phyloP scores from a whole-genome alignment of 2,113 vertebrate genomes.

The Blennius ocellaris region DNA sequence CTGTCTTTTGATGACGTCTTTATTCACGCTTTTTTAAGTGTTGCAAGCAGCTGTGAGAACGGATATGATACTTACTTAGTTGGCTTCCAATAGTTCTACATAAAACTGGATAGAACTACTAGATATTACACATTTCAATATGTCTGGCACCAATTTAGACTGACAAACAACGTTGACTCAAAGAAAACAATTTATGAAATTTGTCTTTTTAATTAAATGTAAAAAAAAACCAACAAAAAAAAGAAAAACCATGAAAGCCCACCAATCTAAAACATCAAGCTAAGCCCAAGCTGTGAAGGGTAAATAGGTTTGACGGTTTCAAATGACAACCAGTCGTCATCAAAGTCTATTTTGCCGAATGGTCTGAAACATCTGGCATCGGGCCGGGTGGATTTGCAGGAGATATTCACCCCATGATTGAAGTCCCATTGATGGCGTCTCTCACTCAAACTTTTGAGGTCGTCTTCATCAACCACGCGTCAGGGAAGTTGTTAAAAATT shows the following conservation, averaged over 20 bases:
- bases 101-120: not conserved
- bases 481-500: not conserved
- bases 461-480: too few species aligned
- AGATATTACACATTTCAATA: not conserved
- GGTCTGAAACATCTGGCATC: not conserved
- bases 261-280: not conserved
- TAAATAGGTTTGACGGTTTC: conserved; percentile 8
- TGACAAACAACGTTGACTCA: too few species aligned
- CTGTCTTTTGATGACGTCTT: not conserved
- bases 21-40: too few species aligned
- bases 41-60: not conserved
- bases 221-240: too few species aligned
- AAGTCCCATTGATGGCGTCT: not conserved
- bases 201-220: too few species aligned
- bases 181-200: too few species aligned
- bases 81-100: not conserved
- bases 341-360: not conserved
- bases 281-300: not conserved
- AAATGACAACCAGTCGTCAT: not conserved
- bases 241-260: not conserved
- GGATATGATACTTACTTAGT: not conserved
- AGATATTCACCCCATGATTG: not conserved
- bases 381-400: conserved; percentile 2
- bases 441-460: not conserved
- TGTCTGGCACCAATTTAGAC: too few species aligned